phyloP scores from a whole-genome alignment of 1,140 invertebrate genomes.

The Bombus turneri region DNA sequence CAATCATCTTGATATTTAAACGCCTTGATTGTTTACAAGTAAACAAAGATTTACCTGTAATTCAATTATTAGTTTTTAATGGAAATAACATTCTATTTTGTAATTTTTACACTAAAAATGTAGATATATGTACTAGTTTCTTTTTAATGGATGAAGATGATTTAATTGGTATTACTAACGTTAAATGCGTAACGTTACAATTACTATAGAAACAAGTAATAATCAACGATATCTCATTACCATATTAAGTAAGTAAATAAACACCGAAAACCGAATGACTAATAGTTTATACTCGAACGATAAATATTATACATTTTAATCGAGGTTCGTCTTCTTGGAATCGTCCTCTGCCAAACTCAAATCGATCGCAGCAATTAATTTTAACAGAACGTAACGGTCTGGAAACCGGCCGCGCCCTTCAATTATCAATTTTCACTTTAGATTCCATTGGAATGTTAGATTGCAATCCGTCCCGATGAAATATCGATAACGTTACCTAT shows the following conservation, averaged over 20 bases:
- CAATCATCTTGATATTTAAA: no score
- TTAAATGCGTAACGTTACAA: no score
- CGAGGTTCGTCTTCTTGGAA: no score
- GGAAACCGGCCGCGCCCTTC: not conserved
- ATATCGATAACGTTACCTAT: conserved; percentile 30
- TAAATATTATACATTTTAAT: conserved; percentile 1
- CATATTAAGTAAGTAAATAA: not conserved
- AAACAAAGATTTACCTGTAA: no score
- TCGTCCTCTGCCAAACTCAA: not conserved
- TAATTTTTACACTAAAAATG: no score
- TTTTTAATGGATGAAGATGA: no score
- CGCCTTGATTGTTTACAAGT: no score
- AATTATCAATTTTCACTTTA: conserved; percentile 40
- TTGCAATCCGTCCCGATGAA: conserved; percentile 48
- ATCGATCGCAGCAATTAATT: conserved; percentile 14
- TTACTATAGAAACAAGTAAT: not conserved
- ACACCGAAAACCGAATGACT: not conserved
- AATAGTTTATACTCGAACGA: not conserved
- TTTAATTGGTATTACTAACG: no score
- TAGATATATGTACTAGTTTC: no score
- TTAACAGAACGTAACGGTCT: no score
- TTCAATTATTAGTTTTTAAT: no score
- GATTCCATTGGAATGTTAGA: conserved; percentile 43
- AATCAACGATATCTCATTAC: not conserved
- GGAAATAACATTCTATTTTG: no score